phyloP scores from a whole-genome alignment of 2,113 vertebrate species.

The Tychaedon coryphoeus region DNA sequence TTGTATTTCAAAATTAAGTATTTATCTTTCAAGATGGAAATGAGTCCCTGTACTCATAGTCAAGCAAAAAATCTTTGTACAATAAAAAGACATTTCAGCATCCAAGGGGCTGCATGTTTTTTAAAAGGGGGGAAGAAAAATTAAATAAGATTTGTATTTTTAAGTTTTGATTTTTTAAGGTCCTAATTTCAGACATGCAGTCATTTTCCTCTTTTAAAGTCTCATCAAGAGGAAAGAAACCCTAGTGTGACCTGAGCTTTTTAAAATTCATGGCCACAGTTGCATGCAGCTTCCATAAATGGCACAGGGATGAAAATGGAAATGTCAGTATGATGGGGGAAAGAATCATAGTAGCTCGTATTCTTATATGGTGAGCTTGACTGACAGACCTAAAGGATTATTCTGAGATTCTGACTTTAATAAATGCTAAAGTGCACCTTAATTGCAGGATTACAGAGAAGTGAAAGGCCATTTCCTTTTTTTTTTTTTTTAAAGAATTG shows the following conservation, averaged over 20 bases:
- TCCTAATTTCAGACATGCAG: not conserved
- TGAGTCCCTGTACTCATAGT: not conserved
- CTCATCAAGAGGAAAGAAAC: slow-evolving; percentile 18
- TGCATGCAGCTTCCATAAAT: not conserved
- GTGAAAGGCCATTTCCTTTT: not conserved
- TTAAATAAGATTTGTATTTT: not conserved
- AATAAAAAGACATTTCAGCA: not conserved
- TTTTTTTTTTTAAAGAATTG: not conserved
- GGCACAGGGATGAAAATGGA: slow-evolving; percentile 52
- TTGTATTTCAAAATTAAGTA: not conserved
- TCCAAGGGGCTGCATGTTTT: not conserved
- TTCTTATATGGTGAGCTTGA: not conserved
- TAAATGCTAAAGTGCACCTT: slow-evolving; percentile 40
- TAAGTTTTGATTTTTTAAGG: not conserved
- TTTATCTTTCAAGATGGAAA: not conserved
- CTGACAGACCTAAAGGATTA: slow-evolving; percentile 45
- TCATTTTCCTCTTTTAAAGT: not conserved
- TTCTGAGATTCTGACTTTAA: slow-evolving; percentile 51
- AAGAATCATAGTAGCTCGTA: slow-evolving; percentile 4
- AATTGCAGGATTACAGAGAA: slow-evolving; percentile 53
- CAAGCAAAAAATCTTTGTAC: not conserved
- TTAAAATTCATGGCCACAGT: slow-evolving; percentile 58
- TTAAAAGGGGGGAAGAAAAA: not conserved
- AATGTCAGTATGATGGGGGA: slow-evolving; percentile 60
- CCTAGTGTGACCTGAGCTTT: not conserved